Evolutionary conservation across 2,888 invertebrate species (phyloP), one percentile per base, ranked within the genome.

Genomic region (Conomelus anceps): DNA sequence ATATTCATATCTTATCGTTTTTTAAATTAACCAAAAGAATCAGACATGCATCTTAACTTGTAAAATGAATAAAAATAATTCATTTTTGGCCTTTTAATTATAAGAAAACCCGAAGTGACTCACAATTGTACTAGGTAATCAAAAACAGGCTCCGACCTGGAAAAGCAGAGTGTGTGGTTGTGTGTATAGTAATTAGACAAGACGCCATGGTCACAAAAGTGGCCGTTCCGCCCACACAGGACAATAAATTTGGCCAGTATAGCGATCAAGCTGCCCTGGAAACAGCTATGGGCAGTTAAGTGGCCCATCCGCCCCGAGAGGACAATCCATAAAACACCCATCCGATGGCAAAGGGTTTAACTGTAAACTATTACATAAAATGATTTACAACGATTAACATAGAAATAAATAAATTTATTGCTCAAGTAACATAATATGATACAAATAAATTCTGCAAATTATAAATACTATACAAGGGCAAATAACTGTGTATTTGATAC

Each of bases 191-290:
- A 86, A 3, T 22, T 22, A 22, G 86, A 22, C 22, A 86, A 22
- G 86, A 22, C n/a, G 86, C 86, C 86, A 86, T 86, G 86, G 86
- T 11, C 86, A 86, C 86, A 22, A 86, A 22, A 86, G 86, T 86
- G 86, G 86, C 86, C 86, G 3, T 22, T 6, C 86, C 23, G 23
- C 22, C 86, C 86, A 22, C 22, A 86, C 86, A 22, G 86, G 86
- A 86, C 86, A 23, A 86, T 86, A n/a, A n/a, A n/a, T n/a, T 22
- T 22, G 86, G 4, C 9, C 9, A 86, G 86, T 22, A 22, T 86
- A 22, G 4, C 22, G 22, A 86, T 6, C 86, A 22, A 86, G 86
- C 86, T 86, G 86, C 86, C 86, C 22, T 86, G 86, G 23, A 86
- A 86, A 86, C 23, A 86, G 86, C 86, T 86, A n/a, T 86, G 86